Percentiles rank a stretch among this genome's conserved stretches.
These are phyloP conservation scores for Micromys minutus DNA, from an alignment of 2,113 vertebrate species.

Conservation along the genomic window DNA sequence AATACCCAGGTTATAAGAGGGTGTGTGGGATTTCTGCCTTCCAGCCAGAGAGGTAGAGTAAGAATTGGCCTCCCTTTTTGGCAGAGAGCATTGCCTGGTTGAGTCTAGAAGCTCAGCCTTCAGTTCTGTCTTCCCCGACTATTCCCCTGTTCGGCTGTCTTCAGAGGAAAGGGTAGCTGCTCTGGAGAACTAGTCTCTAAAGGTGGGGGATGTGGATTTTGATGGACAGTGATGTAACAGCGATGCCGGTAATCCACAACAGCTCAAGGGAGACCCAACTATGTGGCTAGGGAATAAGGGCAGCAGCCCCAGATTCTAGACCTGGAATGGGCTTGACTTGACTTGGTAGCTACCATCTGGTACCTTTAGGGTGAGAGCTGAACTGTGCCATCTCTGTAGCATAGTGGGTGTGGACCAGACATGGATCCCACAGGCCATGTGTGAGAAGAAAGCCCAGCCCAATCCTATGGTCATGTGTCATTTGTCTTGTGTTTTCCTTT, in stretches of 20 bases:
- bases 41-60: background rate
- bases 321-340: background rate
- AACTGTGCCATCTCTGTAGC: background rate
- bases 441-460: conserved; percentile 16
- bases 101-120: background rate
- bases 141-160: background rate
- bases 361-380: background rate
- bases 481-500: conserved; percentile 59
- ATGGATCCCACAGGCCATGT: background rate
- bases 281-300: background rate
- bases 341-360: background rate
- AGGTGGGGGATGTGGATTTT: background rate
- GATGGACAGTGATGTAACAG: background rate
- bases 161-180: background rate
- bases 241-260: background rate
- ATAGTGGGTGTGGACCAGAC: background rate
- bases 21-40: background rate
- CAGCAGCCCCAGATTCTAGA: background rate
- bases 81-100: background rate
- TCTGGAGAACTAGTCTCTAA: background rate
- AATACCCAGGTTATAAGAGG: background rate
- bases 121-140: background rate
- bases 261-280: background rate
- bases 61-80: background rate
- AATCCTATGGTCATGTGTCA: background rate